Conservation (phyloP, 2,797 vertebrate species). For the Neosilurus hyrtlii region DNA sequence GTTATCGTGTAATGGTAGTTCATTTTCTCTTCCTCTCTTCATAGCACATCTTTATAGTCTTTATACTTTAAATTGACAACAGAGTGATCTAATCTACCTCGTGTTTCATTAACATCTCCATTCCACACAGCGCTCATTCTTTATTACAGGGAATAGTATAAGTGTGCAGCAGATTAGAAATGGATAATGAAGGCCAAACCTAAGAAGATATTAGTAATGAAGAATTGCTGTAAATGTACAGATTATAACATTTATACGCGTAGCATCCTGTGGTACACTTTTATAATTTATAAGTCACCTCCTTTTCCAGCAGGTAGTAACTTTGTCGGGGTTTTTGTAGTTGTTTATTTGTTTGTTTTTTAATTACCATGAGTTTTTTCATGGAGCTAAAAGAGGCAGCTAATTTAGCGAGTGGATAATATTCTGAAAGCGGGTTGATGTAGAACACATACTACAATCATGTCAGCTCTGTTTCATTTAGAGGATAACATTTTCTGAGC, state of each 20-base stretch:
- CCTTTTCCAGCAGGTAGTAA: not conserved
- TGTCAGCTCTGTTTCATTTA: not conserved
- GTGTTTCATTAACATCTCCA: constrained; percentile 3
- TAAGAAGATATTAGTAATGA: no score
- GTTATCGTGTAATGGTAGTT: constrained; percentile 56
- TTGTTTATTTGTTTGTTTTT: no score
- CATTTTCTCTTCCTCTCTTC: constrained; percentile 33
- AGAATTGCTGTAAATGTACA: no score
- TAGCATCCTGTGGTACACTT: no score
- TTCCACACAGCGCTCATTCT: not conserved
- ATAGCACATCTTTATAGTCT: not conserved
- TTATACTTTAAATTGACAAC: not conserved
- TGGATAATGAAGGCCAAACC: no score
- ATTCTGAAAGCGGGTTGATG: not conserved
- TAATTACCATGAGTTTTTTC: not conserved
- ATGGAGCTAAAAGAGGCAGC: not conserved
- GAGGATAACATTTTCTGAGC: not conserved
- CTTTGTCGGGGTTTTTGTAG: not conserved
- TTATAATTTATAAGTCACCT: not conserved
- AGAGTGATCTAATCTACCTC: not conserved
- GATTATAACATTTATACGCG: not conserved
- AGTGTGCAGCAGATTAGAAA: not conserved
- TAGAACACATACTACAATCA: not conserved
- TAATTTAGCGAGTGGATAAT: not conserved
- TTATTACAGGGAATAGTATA: not conserved